Percentiles rank a stretch among this genome's conserved stretches.
These are phyloP conservation scores for Clytia hemisphaerica DNA, from an alignment of 30 jellyfish, hydroid and myxozoan genomes.

Conservation along the genomic window DNA sequence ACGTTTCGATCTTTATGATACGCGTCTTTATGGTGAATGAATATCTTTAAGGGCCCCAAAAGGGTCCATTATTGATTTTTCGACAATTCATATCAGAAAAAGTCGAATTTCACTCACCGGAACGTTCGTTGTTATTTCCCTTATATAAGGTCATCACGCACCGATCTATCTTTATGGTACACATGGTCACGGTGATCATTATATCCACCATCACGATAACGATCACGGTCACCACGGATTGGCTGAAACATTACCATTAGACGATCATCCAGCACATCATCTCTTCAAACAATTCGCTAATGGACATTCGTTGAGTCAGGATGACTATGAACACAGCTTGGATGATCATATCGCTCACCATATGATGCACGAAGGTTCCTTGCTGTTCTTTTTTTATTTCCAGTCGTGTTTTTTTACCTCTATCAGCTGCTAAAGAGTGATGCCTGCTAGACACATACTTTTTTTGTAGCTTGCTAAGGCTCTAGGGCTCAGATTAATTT, in stretches of 20 bases:
- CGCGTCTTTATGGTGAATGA: too few species aligned
- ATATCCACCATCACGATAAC: neutral
- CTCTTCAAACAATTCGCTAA: conserved; percentile 27
- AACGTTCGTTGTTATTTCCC: neutral
- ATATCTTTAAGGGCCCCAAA: too few species aligned
- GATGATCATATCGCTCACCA: conserved; percentile 21
- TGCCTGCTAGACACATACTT: neutral
- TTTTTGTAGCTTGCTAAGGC: too few species aligned
- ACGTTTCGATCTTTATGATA: too few species aligned
- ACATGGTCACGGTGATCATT: neutral
- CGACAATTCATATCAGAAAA: too few species aligned
- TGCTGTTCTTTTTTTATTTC: too few species aligned
- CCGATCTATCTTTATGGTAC: too few species aligned
- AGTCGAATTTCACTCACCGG: neutral
- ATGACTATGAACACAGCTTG: neutral
- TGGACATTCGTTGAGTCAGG: conserved; percentile 3
- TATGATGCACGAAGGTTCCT: conserved; percentile 21
- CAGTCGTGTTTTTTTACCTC: too few species aligned
- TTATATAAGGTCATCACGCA: too few species aligned
- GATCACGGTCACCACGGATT: conserved; percentile 2
- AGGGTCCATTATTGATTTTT: too few species aligned
- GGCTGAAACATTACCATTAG: conserved; percentile 11
- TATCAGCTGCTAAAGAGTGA: too few species aligned
- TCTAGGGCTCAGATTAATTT: too few species aligned
- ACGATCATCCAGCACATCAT: conserved; percentile 46